A percentile compares a stretch with the other conserved stretches of the same genome.
These are phyloP conservation scores for Beroe forskalii DNA, from an alignment of 37 sponge, comb jelly and placozoan genomes.

Conservation along the genomic window DNA sequence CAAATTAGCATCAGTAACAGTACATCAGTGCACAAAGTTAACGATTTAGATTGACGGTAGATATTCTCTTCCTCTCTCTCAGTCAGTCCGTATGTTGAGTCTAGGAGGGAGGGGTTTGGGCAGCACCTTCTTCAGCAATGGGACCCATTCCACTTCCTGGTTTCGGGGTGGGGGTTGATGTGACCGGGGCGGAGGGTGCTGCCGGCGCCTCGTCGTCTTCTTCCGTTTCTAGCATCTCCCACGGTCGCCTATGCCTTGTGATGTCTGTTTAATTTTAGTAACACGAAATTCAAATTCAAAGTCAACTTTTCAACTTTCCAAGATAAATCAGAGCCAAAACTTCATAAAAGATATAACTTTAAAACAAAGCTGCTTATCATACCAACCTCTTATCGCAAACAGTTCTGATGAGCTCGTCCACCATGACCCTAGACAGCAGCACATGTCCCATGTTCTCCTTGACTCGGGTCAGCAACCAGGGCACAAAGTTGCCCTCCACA, in stretches of 20 bases:
- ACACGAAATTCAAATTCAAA: background rate
- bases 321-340: no score
- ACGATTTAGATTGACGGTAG: no score
- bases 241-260: background rate
- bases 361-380: no score
- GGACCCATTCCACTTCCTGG: background rate
- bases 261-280: constrained; percentile 32
- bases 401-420: constrained; percentile 73
- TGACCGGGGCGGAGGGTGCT: background rate
- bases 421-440: constrained; percentile 72
- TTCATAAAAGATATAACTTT: no score
- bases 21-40: no score
- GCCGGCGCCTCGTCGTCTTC: background rate
- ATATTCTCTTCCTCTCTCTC: no score
- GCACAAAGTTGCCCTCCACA: constrained; percentile 82
- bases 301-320: no score
- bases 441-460: constrained; percentile 73
- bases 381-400: constrained; percentile 38
- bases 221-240: background rate
- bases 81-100: no score
- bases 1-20: no score
- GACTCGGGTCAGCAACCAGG: constrained; percentile 84
- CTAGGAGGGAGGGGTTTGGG: no score
- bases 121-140: background rate
- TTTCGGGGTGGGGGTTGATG: background rate